phyloP scores from a whole-genome alignment of 2,113 vertebrate genomes.

The Hirundichthys speculiger region DNA sequence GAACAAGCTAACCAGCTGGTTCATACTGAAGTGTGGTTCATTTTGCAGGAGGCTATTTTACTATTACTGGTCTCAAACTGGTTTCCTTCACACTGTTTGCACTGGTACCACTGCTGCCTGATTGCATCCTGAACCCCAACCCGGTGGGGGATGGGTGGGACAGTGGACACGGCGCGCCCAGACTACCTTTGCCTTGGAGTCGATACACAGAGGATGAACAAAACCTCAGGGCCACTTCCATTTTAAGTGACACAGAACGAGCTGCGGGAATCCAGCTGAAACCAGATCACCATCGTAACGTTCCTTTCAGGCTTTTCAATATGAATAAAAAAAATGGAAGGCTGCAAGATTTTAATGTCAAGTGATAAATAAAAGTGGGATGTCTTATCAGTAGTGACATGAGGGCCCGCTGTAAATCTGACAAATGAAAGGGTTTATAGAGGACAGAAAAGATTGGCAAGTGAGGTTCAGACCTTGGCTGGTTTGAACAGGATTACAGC shows the following conservation, averaged over 20 bases:
- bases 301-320: background rate
- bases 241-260: constrained; percentile 2
- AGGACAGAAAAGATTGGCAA: background rate
- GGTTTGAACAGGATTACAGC: constrained; percentile 4
- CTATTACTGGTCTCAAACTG: constrained; percentile 62
- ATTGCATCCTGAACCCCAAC: constrained; percentile 54
- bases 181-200: constrained; percentile 47
- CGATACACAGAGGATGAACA: constrained; percentile 15
- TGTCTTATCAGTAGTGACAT: background rate
- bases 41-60: constrained; percentile 32
- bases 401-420: background rate
- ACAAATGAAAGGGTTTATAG: background rate
- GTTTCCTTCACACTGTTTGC: constrained; percentile 49
- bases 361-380: background rate
- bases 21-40: background rate
- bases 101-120: constrained; percentile 62
- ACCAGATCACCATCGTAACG: background rate
- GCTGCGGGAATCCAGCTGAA: constrained; percentile 27
- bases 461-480: background rate
- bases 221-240: constrained; percentile 21
- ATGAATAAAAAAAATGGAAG: background rate
- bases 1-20: background rate
- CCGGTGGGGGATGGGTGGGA: constrained; percentile 66
- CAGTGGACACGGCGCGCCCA: constrained; percentile 39
- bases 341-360: background rate